A percentile compares a stretch with the other conserved stretches of the same genome.
These are phyloP conservation scores for Anolis sagrei DNA, from an alignment of 2,113 vertebrate species.

Conservation along the genomic window DNA sequence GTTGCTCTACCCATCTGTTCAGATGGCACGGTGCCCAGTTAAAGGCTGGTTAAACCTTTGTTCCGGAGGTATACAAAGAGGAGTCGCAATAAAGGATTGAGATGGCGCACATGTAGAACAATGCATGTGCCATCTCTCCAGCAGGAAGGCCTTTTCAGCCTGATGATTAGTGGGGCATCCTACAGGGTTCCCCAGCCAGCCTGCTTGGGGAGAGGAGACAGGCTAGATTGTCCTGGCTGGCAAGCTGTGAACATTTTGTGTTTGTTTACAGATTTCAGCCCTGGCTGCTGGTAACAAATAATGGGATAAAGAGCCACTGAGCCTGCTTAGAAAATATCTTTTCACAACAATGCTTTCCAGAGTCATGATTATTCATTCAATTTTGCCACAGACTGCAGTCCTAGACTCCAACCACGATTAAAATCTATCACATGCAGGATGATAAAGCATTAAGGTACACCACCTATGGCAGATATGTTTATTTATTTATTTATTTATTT, in stretches of 20 bases:
- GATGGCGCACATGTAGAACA: constrained; percentile 29
- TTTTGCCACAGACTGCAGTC: neutral
- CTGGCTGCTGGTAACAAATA: neutral
- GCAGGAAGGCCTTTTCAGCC: constrained; percentile 31
- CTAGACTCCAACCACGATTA: neutral
- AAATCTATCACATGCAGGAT: neutral
- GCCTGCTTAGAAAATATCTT: neutral
- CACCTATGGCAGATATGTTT: too few species aligned
- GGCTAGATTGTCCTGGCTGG: constrained; percentile 1
- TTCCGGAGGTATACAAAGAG: constrained; percentile 19
- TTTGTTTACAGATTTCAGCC: constrained; percentile 10
- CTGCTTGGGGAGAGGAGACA: constrained; percentile 38
- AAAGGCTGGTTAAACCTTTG: constrained; percentile 3
- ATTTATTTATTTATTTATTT: too few species aligned
- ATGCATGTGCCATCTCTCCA: constrained; percentile 35
- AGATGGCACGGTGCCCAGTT: constrained; percentile 30
- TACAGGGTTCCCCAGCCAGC: constrained; percentile 35
- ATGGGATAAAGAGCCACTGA: neutral
- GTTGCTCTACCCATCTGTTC: constrained; percentile 29
- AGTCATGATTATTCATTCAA: neutral
- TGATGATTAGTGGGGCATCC: constrained; percentile 50
- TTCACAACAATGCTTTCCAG: accelerated
- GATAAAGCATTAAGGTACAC: neutral
- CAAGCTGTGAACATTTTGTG: neutral
- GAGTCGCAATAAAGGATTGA: neutral